phyloP scores from a whole-genome alignment of 2,888 invertebrate species.

The Cerastoderma edule region DNA sequence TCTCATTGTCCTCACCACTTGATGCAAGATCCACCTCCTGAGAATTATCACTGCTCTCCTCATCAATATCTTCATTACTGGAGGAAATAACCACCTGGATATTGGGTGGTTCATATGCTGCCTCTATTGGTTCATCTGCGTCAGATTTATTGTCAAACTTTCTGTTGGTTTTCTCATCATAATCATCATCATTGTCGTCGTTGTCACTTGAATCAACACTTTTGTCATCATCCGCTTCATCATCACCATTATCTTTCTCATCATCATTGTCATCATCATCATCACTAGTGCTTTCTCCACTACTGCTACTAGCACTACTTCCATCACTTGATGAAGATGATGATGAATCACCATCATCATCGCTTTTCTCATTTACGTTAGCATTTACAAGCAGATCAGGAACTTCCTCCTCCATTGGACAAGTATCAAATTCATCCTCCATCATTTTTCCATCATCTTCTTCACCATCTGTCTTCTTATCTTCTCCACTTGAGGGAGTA shows the following conservation, averaged over 20 bases:
- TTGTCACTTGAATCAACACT: slow-evolving; percentile 7
- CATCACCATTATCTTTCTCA: slow-evolving; percentile 28
- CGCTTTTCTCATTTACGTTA: slow-evolving; percentile 20
- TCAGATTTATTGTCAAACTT: neutral
- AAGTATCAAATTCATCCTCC: slow-evolving; percentile 15
- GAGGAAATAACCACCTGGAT: slow-evolving; percentile 19
- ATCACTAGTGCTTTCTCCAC: slow-evolving; percentile 14
- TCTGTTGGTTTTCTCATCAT: slow-evolving; percentile 7
- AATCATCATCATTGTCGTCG: slow-evolving; percentile 22
- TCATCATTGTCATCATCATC: slow-evolving; percentile 27
- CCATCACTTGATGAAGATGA: slow-evolving; percentile 16
- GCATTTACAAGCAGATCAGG: slow-evolving; percentile 27
- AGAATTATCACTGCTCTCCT: slow-evolving; percentile 40
- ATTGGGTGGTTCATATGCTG: slow-evolving; percentile 13
- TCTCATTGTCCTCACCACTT: slow-evolving; percentile 38
- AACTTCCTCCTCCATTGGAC: slow-evolving; percentile 33
- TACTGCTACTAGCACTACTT: slow-evolving; percentile 21
- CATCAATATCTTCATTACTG: slow-evolving; percentile 37
- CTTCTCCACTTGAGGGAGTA: neutral
- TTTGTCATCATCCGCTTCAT: slow-evolving; percentile 25
- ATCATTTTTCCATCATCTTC: slow-evolving; percentile 14
- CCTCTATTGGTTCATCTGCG: neutral
- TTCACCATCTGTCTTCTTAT: slow-evolving; percentile 26
- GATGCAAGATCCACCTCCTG: slow-evolving; percentile 38
- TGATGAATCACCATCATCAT: slow-evolving; percentile 29